These are phyloP conservation scores for Ptychochromis oligacanthus DNA, from an alignment of 2,113 vertebrate genomes.

Conservation along the genomic window DNA sequence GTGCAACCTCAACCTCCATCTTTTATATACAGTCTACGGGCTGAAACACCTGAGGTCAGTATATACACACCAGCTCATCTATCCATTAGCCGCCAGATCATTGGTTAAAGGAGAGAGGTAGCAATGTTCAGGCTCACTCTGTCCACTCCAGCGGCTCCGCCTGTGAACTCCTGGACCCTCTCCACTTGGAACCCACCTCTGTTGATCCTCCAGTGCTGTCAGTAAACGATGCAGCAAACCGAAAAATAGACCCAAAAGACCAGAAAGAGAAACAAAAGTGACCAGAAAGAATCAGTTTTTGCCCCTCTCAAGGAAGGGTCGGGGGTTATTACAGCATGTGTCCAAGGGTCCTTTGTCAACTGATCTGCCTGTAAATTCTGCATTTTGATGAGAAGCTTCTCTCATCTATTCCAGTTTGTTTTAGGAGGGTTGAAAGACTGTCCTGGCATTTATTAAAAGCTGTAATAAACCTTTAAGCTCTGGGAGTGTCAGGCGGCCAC, in stretches of 20 bases:
- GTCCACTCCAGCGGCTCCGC: too few species aligned
- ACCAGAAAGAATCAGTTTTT: not conserved
- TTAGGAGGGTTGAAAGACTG: not conserved
- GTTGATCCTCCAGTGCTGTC: not conserved
- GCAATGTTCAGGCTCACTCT: not conserved
- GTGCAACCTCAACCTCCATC: not conserved
- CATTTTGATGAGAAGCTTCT: not conserved
- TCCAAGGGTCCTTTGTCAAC: not conserved
- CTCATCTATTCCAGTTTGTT: not conserved
- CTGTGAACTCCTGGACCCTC: not conserved
- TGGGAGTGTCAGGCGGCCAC: too few species aligned
- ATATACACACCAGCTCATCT: not conserved
- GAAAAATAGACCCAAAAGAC: not conserved
- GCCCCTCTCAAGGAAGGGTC: not conserved
- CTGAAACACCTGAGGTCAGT: not conserved
- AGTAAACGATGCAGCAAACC: not conserved
- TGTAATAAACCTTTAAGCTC: not conserved
- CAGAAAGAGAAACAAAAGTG: not conserved
- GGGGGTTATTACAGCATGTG: not conserved
- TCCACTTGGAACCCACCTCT: not conserved
- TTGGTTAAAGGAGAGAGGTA: too few species aligned
- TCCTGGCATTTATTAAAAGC: rapidly evolving
- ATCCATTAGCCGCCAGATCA: not conserved
- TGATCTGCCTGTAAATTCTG: too few species aligned
- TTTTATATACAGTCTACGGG: too few species aligned